Evolutionary conservation across 2,888 invertebrate species (phyloP).

Genomic region (Pharmacophagus antenor): DNA sequence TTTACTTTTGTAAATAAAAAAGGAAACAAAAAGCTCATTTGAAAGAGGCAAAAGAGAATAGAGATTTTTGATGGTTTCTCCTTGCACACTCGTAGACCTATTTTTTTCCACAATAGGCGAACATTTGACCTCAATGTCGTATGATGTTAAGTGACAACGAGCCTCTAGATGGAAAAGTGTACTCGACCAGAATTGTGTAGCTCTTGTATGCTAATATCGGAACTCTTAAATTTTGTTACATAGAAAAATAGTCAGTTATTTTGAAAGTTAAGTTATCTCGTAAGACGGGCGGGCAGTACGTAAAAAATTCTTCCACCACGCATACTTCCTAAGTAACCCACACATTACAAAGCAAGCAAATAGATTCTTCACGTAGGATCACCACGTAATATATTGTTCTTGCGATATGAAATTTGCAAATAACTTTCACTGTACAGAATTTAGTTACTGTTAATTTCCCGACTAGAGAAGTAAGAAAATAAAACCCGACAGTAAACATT

Average conservation of each 20-base stretch:
- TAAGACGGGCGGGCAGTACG: too few species aligned
- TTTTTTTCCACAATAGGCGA: neutral
- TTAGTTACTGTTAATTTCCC: neutral
- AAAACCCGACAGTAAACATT: too few species aligned
- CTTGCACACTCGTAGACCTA: neutral
- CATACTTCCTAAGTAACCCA: too few species aligned
- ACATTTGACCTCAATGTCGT: neutral
- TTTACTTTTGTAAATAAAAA: constrained; percentile 15
- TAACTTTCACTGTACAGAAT: neutral
- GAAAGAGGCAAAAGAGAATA: neutral
- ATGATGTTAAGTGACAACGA: neutral
- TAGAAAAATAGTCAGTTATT: too few species aligned
- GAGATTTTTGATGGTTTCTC: neutral
- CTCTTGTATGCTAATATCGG: too few species aligned
- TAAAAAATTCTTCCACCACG: too few species aligned
- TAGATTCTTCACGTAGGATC: too few species aligned
- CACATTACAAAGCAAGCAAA: too few species aligned
- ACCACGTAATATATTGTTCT: too few species aligned
- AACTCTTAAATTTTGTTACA: too few species aligned
- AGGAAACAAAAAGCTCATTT: constrained; percentile 20
- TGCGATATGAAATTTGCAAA: too few species aligned
- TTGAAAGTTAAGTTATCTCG: too few species aligned
- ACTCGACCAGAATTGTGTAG: neutral
- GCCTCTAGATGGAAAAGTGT: neutral
- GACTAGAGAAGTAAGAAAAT: neutral